Evolutionary conservation across 2,888 invertebrate genomes (phyloP).

Genomic region (Ceratothoa steindachneri): DNA sequence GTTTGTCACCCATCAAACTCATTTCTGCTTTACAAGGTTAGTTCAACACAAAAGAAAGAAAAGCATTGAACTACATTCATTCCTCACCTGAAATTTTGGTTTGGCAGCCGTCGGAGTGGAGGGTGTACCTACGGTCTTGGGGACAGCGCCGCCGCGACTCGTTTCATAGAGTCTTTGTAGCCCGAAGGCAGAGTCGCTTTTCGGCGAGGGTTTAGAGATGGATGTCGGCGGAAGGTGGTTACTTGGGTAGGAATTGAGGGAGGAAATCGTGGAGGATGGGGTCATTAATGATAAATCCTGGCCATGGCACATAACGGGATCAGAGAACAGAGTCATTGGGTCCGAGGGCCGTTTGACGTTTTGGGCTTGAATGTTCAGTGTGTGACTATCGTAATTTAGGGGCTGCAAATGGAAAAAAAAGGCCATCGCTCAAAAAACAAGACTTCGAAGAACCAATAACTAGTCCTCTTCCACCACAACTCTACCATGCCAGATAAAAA

Average conservation of each 20-base stretch:
- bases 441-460: no score
- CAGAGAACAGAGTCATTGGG: not conserved
- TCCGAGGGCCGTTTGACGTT: constrained; percentile 23
- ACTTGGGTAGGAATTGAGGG: not conserved
- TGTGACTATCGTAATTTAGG: constrained; percentile 25
- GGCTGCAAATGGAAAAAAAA: constrained; percentile 31
- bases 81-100: constrained; percentile 38
- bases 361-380: constrained; percentile 30
- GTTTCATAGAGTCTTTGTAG: not conserved
- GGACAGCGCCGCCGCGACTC: not conserved
- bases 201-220: not conserved
- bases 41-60: no score
- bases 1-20: no score
- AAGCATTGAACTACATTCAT: no score
- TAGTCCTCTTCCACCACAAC: no score
- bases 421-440: constrained; percentile 1
- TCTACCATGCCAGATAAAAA: no score
- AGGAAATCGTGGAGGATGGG: not conserved
- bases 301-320: not conserved
- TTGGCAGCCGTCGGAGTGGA: constrained; percentile 20
- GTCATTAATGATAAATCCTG: not conserved
- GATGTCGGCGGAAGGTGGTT: not conserved
- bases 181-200: not conserved
- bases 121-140: constrained; percentile 2
- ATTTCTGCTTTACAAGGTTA: no score